A percentile compares a stretch with the other conserved stretches of the same genome.
phyloP scores from a whole-genome alignment of 1,140 invertebrate species.

The Drosophila sp. region DNA sequence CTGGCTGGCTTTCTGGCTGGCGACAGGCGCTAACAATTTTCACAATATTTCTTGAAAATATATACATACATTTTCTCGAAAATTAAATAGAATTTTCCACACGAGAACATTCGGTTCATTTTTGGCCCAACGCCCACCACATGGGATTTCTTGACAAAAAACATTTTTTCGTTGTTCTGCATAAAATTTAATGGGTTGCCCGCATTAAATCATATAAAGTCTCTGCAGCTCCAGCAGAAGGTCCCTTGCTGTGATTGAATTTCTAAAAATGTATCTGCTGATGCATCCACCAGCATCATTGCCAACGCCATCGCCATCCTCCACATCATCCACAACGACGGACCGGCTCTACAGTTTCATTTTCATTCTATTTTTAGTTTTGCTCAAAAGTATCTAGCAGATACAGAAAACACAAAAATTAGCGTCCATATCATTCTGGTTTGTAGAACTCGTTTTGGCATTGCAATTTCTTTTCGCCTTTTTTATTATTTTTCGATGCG shows the following conservation, averaged over 20 bases:
- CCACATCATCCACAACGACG: neutral
- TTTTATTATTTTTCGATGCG: slow-evolving; percentile 30
- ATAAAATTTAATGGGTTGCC: slow-evolving; percentile 44
- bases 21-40: slow-evolving; percentile 68
- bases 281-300: slow-evolving; percentile 43
- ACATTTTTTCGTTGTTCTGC: slow-evolving; percentile 29
- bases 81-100: slow-evolving; percentile 60
- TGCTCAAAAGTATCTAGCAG: slow-evolving; percentile 48
- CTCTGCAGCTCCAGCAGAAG: slow-evolving; percentile 47
- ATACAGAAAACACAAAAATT: slow-evolving; percentile 40
- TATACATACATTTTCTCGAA: slow-evolving; percentile 26
- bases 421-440: slow-evolving; percentile 23
- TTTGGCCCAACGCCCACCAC: slow-evolving; percentile 38
- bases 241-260: slow-evolving; percentile 58
- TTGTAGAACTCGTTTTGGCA: slow-evolving; percentile 52
- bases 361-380: slow-evolving; percentile 74
- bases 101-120: slow-evolving; percentile 38
- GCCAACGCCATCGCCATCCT: neutral
- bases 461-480: slow-evolving; percentile 42
- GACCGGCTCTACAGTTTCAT: slow-evolving; percentile 59
- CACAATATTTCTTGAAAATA: slow-evolving; percentile 38
- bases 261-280: slow-evolving; percentile 60
- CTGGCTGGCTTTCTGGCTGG: slow-evolving; percentile 58
- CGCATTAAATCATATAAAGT: slow-evolving; percentile 46
- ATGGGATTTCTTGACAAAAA: slow-evolving; percentile 16